Conservation (phyloP, 2,797 vertebrate genomes). For the Paramormyrops hopkinsi region DNA sequence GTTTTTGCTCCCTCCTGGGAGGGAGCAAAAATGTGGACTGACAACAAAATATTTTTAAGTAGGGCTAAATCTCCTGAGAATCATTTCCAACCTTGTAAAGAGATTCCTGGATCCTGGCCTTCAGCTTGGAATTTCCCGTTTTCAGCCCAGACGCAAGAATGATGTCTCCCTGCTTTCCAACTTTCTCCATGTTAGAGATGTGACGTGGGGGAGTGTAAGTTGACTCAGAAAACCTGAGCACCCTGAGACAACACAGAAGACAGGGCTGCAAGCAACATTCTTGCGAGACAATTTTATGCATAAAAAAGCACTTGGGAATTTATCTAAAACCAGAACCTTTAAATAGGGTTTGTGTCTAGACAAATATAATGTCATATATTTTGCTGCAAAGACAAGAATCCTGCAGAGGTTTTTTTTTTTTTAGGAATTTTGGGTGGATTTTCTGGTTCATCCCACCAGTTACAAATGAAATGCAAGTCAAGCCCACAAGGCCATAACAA, state of each 20-base stretch:
- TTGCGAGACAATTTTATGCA: not conserved
- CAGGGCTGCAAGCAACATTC: not conserved
- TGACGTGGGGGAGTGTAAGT: constrained; percentile 83
- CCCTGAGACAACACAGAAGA: constrained; percentile 51
- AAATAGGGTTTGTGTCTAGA: not conserved
- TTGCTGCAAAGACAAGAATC: not conserved
- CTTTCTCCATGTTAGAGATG: constrained; percentile 91
- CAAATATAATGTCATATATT: not conserved
- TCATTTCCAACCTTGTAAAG: constrained; percentile 74
- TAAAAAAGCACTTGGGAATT: not conserved
- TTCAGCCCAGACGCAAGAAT: constrained; percentile 79
- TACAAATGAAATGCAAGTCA: not conserved
- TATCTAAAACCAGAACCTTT: not conserved
- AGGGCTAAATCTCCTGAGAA: not conserved
- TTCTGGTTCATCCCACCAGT: not conserved
- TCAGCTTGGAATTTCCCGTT: constrained; percentile 87
- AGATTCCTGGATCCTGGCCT: constrained; percentile 81
- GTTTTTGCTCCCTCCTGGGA: not conserved
- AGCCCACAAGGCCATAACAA: not conserved
- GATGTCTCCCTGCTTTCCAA: constrained; percentile 72
- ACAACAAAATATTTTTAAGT: not conserved
- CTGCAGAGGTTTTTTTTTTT: not conserved
- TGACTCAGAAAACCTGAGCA: constrained; percentile 89
- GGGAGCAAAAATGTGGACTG: not conserved
- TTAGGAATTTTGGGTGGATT: not conserved